Percentiles rank a stretch among this genome's conserved stretches.
Conservation (phyloP, 2,888 invertebrate genomes). For the Eupsilia transversa region DNA sequence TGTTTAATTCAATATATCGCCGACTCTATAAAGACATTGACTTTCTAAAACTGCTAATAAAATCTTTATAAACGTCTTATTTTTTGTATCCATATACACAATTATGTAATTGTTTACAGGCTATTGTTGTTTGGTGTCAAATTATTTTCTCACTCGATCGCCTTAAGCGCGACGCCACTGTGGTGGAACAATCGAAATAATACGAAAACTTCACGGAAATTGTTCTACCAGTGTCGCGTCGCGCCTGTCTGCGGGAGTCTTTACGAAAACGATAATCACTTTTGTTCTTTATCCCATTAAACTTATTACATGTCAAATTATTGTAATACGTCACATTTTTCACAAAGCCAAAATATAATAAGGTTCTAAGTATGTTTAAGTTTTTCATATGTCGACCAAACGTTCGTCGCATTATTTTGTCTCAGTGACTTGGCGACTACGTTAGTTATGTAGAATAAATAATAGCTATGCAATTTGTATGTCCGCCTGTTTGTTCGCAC, state of each 20-base stretch:
- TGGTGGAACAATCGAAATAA: too few species aligned
- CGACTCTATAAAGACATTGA: conserved; percentile 40
- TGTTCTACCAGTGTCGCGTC: too few species aligned
- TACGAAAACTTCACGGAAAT: too few species aligned
- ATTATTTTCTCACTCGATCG: background rate
- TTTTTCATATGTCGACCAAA: background rate
- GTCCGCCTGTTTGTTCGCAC: conserved; percentile 69
- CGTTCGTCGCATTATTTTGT: conserved; percentile 49
- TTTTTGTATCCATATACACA: conserved; percentile 24
- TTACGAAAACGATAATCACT: background rate
- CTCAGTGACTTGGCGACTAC: conserved; percentile 53
- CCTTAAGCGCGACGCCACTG: too few species aligned
- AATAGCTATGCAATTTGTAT: conserved; percentile 72
- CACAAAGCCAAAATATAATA: background rate
- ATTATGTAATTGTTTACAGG: conserved; percentile 15
- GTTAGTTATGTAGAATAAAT: conserved; percentile 67
- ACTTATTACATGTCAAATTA: background rate
- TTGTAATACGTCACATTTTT: background rate
- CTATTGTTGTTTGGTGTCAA: background rate
- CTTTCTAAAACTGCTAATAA: conserved; percentile 42
- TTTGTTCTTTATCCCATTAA: background rate
- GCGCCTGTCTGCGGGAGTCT: too few species aligned
- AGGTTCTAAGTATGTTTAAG: background rate
- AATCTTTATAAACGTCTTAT: conserved; percentile 20
- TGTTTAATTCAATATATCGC: conserved; percentile 52